Evolutionary conservation across 2,888 invertebrate species (phyloP), one percentile per base, ranked within the genome.

Genomic region (Patella pellucida): DNA sequence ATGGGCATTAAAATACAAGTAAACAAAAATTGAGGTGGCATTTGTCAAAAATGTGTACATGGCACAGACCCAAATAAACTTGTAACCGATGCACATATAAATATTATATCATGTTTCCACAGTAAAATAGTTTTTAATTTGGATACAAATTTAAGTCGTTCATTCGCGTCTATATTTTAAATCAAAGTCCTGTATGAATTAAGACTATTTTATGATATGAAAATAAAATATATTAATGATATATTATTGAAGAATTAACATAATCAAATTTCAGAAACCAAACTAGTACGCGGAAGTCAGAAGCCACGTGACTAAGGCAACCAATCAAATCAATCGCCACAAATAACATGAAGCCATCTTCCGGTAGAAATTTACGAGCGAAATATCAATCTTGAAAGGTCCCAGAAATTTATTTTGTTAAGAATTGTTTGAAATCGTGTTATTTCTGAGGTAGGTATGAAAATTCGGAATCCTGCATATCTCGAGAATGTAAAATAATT

Each of bases 341-440:
- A 19, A 62, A 62, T 62, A 62, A 62, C 62, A 62, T 23, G 69
- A 54, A 70, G 69, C 27, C 54, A n/a, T 69, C 54, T 70, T 69
- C 52, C 74, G 54, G 69, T 69, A 52, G 68, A 54, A 52, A 54
- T 76, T 76, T 76, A 76, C 73, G 76, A 76, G 76, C 76, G 76
- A 76, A 76, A 76, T 76, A 76, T 76, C 76, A 76, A 76, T 62
- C 19, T 62, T 62, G 19, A 23, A 23, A 23, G 62, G 23, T 62
- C 23, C 19, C 19, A 62, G 62, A 62, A 19, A 23, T 23, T 62
- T 62, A 62, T 62, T 62, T 62, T 62, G 62, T 62, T 62, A 62
- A 62, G 62, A 23, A 15, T 62, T 23, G 62, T 62, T 62, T 23
- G 19, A 62, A 62, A 19, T 62, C 23, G 62, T 62, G 19, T 12